phyloP scores from a whole-genome alignment of 2,797 vertebrate species.

The Ctenopoma kingsleyae region DNA sequence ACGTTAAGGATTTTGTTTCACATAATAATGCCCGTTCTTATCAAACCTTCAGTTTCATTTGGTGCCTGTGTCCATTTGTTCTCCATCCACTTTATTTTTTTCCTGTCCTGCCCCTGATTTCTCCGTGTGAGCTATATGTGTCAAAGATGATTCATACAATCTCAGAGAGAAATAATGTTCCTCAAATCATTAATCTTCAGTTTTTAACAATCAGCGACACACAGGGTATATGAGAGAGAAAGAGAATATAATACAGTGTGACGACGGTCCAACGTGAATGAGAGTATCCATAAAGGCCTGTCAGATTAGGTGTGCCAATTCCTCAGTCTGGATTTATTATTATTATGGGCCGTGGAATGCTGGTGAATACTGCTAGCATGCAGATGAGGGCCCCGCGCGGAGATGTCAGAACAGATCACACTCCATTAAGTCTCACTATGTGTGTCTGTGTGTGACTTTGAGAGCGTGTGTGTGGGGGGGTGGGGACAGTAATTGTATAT shows the following conservation, averaged over 20 bases:
- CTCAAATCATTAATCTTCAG: slow-evolving; percentile 65
- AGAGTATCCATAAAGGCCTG: slow-evolving; percentile 78
- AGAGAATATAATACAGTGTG: slow-evolving; percentile 61
- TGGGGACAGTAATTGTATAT: slow-evolving; percentile 22
- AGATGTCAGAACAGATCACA: slow-evolving; percentile 76
- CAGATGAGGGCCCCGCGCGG: slow-evolving; percentile 69
- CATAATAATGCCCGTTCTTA: slow-evolving; percentile 29
- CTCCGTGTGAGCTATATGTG: slow-evolving; percentile 57
- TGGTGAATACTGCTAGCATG: slow-evolving; percentile 69
- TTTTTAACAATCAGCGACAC: slow-evolving; percentile 61
- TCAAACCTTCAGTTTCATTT: slow-evolving; percentile 42
- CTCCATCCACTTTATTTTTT: slow-evolving; percentile 6
- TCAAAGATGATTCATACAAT: slow-evolving; percentile 68
- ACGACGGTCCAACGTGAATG: slow-evolving; percentile 67
- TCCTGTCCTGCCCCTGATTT: slow-evolving; percentile 28
- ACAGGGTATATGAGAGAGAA: slow-evolving; percentile 56
- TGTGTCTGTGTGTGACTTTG: slow-evolving; percentile 19
- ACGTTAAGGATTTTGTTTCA: slow-evolving; percentile 18
- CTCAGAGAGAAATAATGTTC: slow-evolving; percentile 58
- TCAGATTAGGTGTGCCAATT: slow-evolving; percentile 78
- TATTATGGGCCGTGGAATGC: slow-evolving; percentile 59
- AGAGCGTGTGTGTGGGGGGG: slow-evolving; percentile 15
- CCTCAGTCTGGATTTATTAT: slow-evolving; percentile 79
- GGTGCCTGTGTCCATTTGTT: slow-evolving; percentile 32
- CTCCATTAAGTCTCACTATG: slow-evolving; percentile 72